Evolutionary conservation across 1,140 invertebrate genomes (phyloP).

Genomic region (Pachyrhynchus sulphureomaculatus): DNA sequence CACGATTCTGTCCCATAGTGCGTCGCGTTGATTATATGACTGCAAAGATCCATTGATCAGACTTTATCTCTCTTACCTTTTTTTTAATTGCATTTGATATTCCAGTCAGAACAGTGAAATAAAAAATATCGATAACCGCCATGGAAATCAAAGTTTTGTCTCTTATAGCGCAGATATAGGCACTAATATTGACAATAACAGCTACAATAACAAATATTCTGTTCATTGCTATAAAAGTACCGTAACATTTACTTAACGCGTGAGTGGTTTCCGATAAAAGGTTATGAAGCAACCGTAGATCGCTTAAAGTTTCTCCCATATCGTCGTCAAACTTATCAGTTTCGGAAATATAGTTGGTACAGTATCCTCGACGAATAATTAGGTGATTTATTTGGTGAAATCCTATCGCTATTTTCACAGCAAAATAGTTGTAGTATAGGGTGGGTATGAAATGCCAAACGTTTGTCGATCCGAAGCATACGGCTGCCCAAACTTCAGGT

Average conservation of each 20-base stretch:
- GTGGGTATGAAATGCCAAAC: constrained; percentile 29
- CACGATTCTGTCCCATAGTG: too few relatives aligned
- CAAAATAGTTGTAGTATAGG: constrained; percentile 30
- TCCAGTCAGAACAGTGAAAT: background rate
- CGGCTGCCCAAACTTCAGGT: background rate
- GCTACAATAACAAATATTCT: constrained; percentile 24
- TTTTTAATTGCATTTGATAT: background rate
- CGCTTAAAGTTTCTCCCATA: constrained; percentile 12
- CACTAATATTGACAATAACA: constrained; percentile 11
- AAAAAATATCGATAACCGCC: constrained; percentile 2
- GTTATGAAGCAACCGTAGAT: constrained; percentile 31
- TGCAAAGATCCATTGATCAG: too few relatives aligned
- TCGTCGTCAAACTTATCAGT: constrained; percentile 1
- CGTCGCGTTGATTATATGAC: too few relatives aligned
- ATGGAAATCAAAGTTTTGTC: background rate
- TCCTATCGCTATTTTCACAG: constrained; percentile 23
- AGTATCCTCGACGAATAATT: constrained; percentile 6
- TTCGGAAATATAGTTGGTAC: background rate
- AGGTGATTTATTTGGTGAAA: constrained; percentile 32
- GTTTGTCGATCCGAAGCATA: constrained; percentile 22
- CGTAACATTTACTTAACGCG: constrained; percentile 28
- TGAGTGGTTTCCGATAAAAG: constrained; percentile 26
- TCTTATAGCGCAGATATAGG: background rate
- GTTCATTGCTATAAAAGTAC: constrained; percentile 31
- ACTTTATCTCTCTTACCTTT: too few relatives aligned